Base-by-base conservation (phyloP, 2,888 invertebrate genomes). In the Tromatobia lineatoria region DNA sequence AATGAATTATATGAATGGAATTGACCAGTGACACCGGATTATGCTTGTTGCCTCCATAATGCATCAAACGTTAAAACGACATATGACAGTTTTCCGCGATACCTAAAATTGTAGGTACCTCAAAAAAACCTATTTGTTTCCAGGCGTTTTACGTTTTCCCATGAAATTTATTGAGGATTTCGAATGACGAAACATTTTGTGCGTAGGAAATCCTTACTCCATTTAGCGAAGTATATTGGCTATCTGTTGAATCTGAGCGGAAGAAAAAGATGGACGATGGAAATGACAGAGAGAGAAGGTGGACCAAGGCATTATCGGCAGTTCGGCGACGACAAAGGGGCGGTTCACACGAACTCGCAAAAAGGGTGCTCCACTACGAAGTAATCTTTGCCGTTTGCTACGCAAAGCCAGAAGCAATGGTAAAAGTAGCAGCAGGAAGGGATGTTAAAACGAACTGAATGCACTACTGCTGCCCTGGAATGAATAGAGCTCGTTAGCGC, bases 401-500 rank as follows among this genome's bases (percentile, higher is more conserved):
- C 81, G 70, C 78, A 61, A 74, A 81, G 84, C 77, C 79, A 77
- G 71, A 83, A 67, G 69, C 64, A 80, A 66, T 71, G 61, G 64
- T 29, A 67, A 57, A 45, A 79, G 75, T 71, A 77, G 64, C 29
- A 57, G 50, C 50, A 74, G 75, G 52, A 74, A 71, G 80, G 54
- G 73, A 81, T 77, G 74, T 79, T 83, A 86, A 81, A 83, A 81
- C 57, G 83, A 54, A 78, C 75, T 75, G 85, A 85, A 85, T 75
- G 84, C 80, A 64, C 66, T 67, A 71, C 54, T 67, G 75, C 54
- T 52, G 52, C 57, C 45, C 70, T 29, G 85, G 83, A 86, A 88
- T 90, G 89, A 90, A 91, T 89, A 83, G 87, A 85, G 88, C 89
- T 91, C 89, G 90, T 91, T 91, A 91, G 89, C 86, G 86, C 86